These are phyloP conservation scores for Acanthopleura granulata DNA, from an alignment of 2,888 invertebrate species.

Conservation along the genomic window DNA sequence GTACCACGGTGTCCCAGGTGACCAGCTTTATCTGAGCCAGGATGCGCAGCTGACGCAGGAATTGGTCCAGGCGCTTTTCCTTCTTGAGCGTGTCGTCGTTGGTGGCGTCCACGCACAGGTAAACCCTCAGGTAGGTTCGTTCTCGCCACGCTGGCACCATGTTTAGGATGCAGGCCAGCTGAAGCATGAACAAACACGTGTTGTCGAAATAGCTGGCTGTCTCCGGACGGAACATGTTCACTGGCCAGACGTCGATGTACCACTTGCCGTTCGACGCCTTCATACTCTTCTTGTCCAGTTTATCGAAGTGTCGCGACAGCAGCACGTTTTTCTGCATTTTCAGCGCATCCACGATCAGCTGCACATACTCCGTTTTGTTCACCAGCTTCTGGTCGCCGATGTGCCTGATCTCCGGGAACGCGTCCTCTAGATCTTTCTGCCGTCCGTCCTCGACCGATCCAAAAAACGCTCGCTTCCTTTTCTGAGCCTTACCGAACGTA, in stretches of 20 bases:
- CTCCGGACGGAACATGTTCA: constrained; percentile 88
- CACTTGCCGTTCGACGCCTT: constrained; percentile 77
- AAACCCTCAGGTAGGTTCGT: constrained; percentile 84
- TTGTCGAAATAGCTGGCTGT: constrained; percentile 86
- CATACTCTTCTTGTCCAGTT: constrained; percentile 83
- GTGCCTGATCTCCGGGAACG: constrained; percentile 45
- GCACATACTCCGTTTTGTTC: constrained; percentile 80
- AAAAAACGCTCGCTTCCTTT: constrained; percentile 39
- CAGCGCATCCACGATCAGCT: constrained; percentile 87
- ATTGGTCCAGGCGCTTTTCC: constrained; percentile 70
- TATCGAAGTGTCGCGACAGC: constrained; percentile 90
- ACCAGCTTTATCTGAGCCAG: constrained; percentile 81
- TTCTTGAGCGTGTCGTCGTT: constrained; percentile 55
- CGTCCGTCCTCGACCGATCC: constrained; percentile 38
- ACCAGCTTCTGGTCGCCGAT: constrained; percentile 38
- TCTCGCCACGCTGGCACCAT: constrained; percentile 80
- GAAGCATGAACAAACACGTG: constrained; percentile 94
- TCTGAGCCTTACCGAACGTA: constrained; percentile 39
- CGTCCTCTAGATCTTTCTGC: constrained; percentile 37
- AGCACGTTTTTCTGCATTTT: constrained; percentile 95
- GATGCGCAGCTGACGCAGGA: constrained; percentile 88
- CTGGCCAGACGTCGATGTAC: constrained; percentile 98
- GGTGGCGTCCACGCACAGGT: constrained; percentile 76
- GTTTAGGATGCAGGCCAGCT: constrained; percentile 94
- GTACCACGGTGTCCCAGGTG: constrained; percentile 71